phyloP scores from a whole-genome alignment of 35 echinoderm and acorn worm species.

The Apostichopus japonicus region DNA sequence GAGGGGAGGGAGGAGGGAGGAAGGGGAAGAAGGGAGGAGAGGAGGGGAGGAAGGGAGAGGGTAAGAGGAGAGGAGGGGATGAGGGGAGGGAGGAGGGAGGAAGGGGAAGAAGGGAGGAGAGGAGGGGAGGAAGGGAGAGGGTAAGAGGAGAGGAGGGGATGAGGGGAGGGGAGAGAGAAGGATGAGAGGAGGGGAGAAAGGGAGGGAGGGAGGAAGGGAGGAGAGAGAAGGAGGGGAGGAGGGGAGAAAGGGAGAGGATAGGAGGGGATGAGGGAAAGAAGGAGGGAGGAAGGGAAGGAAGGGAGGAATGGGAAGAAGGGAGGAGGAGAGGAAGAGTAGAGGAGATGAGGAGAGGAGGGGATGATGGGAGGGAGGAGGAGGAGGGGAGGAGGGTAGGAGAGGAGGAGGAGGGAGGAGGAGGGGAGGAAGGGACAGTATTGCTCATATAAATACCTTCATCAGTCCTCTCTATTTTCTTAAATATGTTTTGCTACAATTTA shows the following conservation, averaged over 20 bases:
- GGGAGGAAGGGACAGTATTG: too few relatives aligned
- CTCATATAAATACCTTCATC: too few relatives aligned
- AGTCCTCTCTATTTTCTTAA: too few relatives aligned
- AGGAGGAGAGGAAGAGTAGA: neutral
- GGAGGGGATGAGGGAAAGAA: neutral
- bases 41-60: too few relatives aligned
- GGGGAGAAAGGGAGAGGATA: neutral
- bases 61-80: neutral
- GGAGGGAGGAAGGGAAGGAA: neutral
- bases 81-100: neutral
- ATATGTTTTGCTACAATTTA: too few relatives aligned
- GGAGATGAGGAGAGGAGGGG: neutral
- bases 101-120: neutral
- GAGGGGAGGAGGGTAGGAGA: neutral
- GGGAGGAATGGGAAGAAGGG: neutral
- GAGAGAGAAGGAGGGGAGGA: neutral
- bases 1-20: too few relatives aligned
- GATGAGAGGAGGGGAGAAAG: neutral
- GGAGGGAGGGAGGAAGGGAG: neutral
- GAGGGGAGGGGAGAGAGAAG: neutral
- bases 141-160: neutral
- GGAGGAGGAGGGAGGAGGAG: neutral
- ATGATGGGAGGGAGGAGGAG: neutral
- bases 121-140: neutral
- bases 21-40: too few relatives aligned